phyloP scores from a whole-genome alignment of 2,888 invertebrate species.

The Nebria brevicollis region DNA sequence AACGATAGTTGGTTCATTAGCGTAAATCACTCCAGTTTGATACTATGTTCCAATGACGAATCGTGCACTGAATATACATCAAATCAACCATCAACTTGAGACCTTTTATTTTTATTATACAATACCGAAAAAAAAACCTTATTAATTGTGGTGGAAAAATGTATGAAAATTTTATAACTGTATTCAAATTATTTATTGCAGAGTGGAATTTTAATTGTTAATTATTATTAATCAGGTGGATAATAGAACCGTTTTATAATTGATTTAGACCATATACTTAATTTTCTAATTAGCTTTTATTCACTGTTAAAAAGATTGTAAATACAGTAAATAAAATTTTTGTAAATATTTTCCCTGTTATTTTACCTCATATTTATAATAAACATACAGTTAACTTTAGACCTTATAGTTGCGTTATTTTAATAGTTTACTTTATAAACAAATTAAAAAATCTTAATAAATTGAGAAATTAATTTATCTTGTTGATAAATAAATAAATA shows the following conservation, averaged over 20 bases:
- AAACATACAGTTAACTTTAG: slow-evolving; percentile 12
- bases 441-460: no score
- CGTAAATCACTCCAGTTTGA: neutral
- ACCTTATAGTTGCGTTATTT: no score
- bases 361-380: slow-evolving; percentile 20
- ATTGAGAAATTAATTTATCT: no score
- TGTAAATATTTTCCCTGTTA: neutral
- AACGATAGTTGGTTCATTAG: neutral
- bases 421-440: no score
- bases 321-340: neutral
- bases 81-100: neutral
- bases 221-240: neutral
- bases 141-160: neutral
- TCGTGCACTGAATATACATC: neutral
- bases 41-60: neutral
- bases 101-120: neutral
- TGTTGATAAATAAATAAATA: no score
- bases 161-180: neutral
- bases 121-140: neutral
- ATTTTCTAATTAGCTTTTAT: no score
- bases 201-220: neutral
- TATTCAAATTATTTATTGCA: neutral
- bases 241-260: neutral
- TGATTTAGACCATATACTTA: no score
- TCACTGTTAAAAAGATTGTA: no score